A percentile compares a stretch with the other conserved stretches of the same genome.
Conservation (phyloP, 1,140 invertebrate genomes). For the Pollicipes pollicipes region DNA sequence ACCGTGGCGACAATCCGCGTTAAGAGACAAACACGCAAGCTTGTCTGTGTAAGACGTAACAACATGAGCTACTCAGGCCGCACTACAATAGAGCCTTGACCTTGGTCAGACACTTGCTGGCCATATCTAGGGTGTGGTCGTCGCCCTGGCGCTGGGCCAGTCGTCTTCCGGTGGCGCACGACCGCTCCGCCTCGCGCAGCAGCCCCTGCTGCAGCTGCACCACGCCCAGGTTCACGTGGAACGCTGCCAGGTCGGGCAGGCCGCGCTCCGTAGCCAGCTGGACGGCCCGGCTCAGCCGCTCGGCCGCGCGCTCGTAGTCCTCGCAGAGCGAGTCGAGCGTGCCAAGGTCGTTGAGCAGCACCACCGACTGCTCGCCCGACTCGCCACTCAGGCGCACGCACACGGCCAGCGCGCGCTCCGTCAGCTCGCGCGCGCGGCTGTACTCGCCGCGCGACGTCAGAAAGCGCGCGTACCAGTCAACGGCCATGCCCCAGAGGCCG, state of each 20-base stretch:
- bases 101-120: slow-evolving; percentile 39
- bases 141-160: slow-evolving; percentile 45
- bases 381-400: slow-evolving; percentile 44
- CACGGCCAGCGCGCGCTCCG: slow-evolving; percentile 44
- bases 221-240: slow-evolving; percentile 67
- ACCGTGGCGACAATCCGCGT: too few species aligned
- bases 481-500: slow-evolving; percentile 45
- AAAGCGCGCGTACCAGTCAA: slow-evolving; percentile 66
- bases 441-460: slow-evolving; percentile 30
- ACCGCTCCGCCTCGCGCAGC: slow-evolving; percentile 45
- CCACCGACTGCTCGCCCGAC: slow-evolving; percentile 48
- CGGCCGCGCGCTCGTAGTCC: slow-evolving; percentile 46
- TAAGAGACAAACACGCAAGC: too few species aligned
- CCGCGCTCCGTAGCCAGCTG: slow-evolving; percentile 41
- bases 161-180: slow-evolving; percentile 48
- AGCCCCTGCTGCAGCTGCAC: slow-evolving; percentile 52
- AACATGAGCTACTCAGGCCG: neutral
- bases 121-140: slow-evolving; percentile 42
- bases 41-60: too few species aligned
- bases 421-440: slow-evolving; percentile 32
- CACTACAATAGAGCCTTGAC: slow-evolving; percentile 17
- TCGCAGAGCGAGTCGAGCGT: slow-evolving; percentile 45
- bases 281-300: slow-evolving; percentile 50
- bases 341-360: slow-evolving; percentile 70
- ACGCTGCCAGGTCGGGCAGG: slow-evolving; percentile 44